Base-by-base conservation (phyloP, 2,888 invertebrate species). In the Acanthopleura granulata region DNA sequence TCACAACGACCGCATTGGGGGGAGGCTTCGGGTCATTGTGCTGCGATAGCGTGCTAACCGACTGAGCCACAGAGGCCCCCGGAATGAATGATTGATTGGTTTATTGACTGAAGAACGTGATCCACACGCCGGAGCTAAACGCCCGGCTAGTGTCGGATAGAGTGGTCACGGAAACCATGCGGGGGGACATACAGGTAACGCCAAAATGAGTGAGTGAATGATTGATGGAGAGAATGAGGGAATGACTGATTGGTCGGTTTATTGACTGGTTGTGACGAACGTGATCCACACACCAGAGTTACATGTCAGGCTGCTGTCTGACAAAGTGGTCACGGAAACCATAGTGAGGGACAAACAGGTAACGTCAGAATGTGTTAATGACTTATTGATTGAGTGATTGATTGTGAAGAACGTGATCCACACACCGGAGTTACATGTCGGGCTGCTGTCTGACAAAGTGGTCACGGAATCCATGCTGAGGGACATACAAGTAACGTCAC, bases 271-370 rank as follows among this genome's bases (percentile, higher is more conserved):
- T 40, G 40, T 9, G 40, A 57, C 3, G 57, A 57, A 12, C 12
- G 22, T 57, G 22, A 57, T 57, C 6, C 57, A 66, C 66, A 66
- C 66, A 6, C 66, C 66, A 27, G 66, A 66, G 66, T 27, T 66
- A 27, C 66, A 66, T 27, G 16, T 6, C 66, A 66, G 29, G 29
- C 66, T 66, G 25, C 6, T 66, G 29, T 66, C 66, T 16, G 66
- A 66, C 6, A 66, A 66, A 25, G 66, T 66, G 25, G 25, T 66
- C 3, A 66, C 66, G 6, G 66, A 66, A 22, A 66, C 66, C 66
- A 66, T 66, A 27, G 12, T 66, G 22, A 66, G 25, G 25, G 66
- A 66, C 29, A 66, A 12, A 27, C 66, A 66, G 66, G 66, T 66
- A 66, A 40, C 9, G 40, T 40, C 40, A 3, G 3, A 40, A 40